Percentiles rank a stretch among this genome's conserved stretches.
phyloP scores from a whole-genome alignment of 2,888 invertebrate genomes.

The Tachina fera region DNA sequence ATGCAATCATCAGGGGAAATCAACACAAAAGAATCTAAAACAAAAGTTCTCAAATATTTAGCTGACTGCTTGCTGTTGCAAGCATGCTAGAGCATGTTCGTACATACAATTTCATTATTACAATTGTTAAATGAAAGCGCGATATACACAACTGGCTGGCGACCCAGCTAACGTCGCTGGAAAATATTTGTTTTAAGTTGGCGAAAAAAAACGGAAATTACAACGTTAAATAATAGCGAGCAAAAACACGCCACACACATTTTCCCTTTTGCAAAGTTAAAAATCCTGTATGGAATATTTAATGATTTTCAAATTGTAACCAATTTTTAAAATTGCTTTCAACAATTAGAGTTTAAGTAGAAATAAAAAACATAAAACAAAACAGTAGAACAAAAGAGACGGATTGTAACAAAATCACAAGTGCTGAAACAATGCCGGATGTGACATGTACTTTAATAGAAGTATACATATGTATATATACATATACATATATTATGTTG shows the following conservation, averaged over 20 bases:
- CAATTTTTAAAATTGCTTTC: constrained; percentile 65
- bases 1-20: constrained; percentile 55
- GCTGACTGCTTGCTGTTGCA: constrained; percentile 7
- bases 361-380: neutral
- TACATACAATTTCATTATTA: neutral
- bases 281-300: constrained; percentile 50
- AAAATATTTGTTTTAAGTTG: neutral
- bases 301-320: constrained; percentile 53
- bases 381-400: constrained; percentile 19
- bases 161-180: neutral
- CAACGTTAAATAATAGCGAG: neutral
- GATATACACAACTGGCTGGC: neutral
- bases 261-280: neutral
- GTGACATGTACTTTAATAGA: constrained; percentile 20
- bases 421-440: constrained; percentile 38
- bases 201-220: neutral
- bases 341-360: constrained; percentile 51
- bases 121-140: neutral
- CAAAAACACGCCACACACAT: neutral
- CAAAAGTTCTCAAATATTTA: constrained; percentile 14
- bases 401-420: constrained; percentile 35
- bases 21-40: constrained; percentile 48
- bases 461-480: neutral
- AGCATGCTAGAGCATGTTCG: constrained; percentile 16
- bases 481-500: neutral